These are phyloP conservation scores for Hofmannophila pseudospretella DNA, from an alignment of 2,888 invertebrate genomes.

Conservation along the genomic window DNA sequence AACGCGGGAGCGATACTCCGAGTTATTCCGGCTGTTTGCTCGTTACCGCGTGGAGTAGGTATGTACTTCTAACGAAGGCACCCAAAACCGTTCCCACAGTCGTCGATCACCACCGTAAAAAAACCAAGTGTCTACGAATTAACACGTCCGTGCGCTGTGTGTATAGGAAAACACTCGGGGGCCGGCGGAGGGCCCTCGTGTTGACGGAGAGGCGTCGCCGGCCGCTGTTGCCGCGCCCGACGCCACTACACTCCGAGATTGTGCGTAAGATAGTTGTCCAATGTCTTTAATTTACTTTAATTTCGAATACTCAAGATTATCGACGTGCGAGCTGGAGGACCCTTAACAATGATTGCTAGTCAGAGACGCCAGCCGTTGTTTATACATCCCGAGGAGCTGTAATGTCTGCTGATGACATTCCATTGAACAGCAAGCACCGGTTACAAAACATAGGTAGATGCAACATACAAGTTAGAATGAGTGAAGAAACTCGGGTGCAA, in stretches of 20 bases:
- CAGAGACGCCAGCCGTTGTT: conserved; percentile 45
- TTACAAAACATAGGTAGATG: conserved; percentile 1
- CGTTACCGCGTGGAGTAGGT: conserved; percentile 65
- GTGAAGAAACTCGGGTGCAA: conserved; percentile 4
- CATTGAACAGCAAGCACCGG: conserved; percentile 8
- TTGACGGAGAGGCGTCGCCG: conserved; percentile 66
- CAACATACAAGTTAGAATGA: not conserved
- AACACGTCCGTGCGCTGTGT: conserved; percentile 73
- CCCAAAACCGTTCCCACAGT: conserved; percentile 75
- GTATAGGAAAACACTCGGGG: conserved; percentile 74
- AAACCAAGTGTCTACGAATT: conserved; percentile 75
- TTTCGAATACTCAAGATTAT: conserved; percentile 46
- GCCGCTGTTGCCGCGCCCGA: conserved; percentile 29
- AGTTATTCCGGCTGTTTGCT: conserved; percentile 70
- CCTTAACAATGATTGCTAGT: conserved; percentile 43
- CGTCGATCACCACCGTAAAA: conserved; percentile 72
- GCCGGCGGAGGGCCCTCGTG: conserved; percentile 63
- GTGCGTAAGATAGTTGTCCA: conserved; percentile 62
- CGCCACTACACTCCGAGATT: conserved; percentile 39
- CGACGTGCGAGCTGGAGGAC: conserved; percentile 38
- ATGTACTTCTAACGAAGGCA: conserved; percentile 71
- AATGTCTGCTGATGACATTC: conserved; percentile 18
- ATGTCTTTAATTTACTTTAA: conserved; percentile 69
- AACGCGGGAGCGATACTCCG: conserved; percentile 65
- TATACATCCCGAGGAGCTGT: conserved; percentile 31